phyloP scores from a whole-genome alignment of 92 coral and sea anemone genomes.

The Ricordea florida region DNA sequence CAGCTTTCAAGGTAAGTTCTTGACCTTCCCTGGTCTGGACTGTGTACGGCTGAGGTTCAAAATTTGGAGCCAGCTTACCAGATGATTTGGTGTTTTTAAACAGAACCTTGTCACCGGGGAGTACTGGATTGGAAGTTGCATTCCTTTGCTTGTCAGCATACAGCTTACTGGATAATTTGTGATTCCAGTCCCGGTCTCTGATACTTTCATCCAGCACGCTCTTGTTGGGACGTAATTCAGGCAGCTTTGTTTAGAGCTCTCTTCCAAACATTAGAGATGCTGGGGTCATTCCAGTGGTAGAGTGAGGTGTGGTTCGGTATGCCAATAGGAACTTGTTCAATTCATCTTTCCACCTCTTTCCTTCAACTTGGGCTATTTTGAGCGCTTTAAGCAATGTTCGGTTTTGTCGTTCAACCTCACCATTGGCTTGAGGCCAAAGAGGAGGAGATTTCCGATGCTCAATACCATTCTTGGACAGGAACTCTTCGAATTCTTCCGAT shows the following conservation, averaged over 20 bases:
- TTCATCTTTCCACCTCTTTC: constrained; percentile 31
- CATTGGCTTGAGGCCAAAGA: constrained; percentile 54
- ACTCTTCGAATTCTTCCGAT: constrained; percentile 18
- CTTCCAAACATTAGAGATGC: constrained; percentile 51
- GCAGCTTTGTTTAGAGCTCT: constrained; percentile 47
- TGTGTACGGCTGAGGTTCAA: constrained; percentile 52
- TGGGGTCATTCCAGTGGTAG: constrained; percentile 30
- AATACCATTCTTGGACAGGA: not conserved
- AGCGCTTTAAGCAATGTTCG: constrained; percentile 35
- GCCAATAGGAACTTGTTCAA: constrained; percentile 51
- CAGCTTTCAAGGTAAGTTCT: constrained; percentile 22
- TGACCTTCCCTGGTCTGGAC: constrained; percentile 51
- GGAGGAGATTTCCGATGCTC: constrained; percentile 32
- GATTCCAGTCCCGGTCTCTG: constrained; percentile 44
- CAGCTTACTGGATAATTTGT: constrained; percentile 27
- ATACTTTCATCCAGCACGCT: constrained; percentile 42
- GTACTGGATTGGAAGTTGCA: not conserved
- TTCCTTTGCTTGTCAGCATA: constrained; percentile 17
- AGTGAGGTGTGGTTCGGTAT: constrained; percentile 52
- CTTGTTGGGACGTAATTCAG: constrained; percentile 12
- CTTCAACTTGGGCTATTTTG: constrained; percentile 40
- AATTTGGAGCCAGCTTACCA: constrained; percentile 41
- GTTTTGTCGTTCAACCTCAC: constrained; percentile 38
- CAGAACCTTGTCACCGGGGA: constrained; percentile 13
- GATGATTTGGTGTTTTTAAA: constrained; percentile 33